Base-by-base conservation (phyloP, 2,797 vertebrate genomes). In the Martes flavigula region DNA sequence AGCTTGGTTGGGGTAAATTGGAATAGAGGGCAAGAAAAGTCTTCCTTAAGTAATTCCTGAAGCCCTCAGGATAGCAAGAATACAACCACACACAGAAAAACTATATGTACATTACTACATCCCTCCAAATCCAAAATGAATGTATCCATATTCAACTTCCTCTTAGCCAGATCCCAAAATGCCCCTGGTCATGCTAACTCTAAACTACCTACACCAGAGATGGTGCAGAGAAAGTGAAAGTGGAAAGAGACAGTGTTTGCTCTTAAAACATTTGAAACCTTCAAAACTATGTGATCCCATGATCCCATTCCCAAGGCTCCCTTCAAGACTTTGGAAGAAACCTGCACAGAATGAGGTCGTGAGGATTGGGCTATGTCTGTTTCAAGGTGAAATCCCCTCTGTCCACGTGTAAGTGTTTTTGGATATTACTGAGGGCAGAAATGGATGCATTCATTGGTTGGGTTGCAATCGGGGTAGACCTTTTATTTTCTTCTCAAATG, bases 401-500 rank as follows among this genome's bases (percentile, higher is more conserved):
- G 5, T n/a, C 56, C 6, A 48, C 3, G n/a, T 38, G 0, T 11
- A 60, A 89, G 38, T 27, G 30, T 20, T 43, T 40, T 27, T 17
- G 35, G 30, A 23, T 51, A 56, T 79, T 9, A 32, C 6, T 13
- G 79, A 79, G 46, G 27, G 4, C 30, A 21, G 9, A 15, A 2
- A 62, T 18, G 64, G 23, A 6, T 23, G 20, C 7, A 0, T 20
- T 56, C 7, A 38, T 8, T 14, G 40, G 40, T 0, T 38, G 48
- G 38, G 27, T 60, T 81, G 3, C 32, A 83, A 78, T 40, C 15
- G 13, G 10, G 6, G n/a, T 9, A 10, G 0, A 56, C 13, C 23
- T 51, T 83, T 70, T 27, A 81, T 46, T 88, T 62, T 90, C n/a
- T 95, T 82, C 40, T 68, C 83, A 82, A 66, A 25, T 25, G 20